Evolutionary conservation across 2,888 invertebrate genomes (phyloP).

Genomic region (Iphiclides podalirius): DNA sequence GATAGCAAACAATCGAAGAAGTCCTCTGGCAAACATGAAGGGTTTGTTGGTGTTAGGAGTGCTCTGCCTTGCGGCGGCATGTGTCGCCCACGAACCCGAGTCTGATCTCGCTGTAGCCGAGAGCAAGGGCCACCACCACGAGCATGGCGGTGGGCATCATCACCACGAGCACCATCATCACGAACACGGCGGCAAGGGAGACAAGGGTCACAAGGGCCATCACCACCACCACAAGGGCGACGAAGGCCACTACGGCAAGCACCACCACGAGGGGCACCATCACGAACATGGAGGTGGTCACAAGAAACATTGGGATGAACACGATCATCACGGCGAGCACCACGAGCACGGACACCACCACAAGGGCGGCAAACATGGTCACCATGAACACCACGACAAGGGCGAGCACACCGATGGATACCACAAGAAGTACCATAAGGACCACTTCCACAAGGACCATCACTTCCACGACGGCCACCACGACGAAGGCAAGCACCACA

Average conservation of each 20-base stretch:
- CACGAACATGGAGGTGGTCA: constrained; percentile 88
- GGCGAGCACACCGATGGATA: constrained; percentile 90
- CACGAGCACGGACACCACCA: constrained; percentile 88
- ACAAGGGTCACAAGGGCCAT: constrained; percentile 87
- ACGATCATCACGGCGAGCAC: constrained; percentile 86
- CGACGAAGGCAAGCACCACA: constrained; percentile 90
- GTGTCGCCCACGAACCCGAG: constrained; percentile 48
- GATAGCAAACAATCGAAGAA: constrained; percentile 38
- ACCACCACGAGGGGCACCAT: constrained; percentile 86
- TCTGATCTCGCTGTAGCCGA: constrained; percentile 68
- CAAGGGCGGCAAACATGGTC: constrained; percentile 89
- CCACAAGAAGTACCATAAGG: constrained; percentile 92
- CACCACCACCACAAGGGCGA: constrained; percentile 89
- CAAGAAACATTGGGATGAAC: constrained; percentile 89
- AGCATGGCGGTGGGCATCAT: constrained; percentile 83
- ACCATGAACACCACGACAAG: constrained; percentile 91
- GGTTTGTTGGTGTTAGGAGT: constrained; percentile 56
- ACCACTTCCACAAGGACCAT: constrained; percentile 92
- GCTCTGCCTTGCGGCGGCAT: constrained; percentile 58
- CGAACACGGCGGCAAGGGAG: constrained; percentile 86
- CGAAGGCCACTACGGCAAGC: constrained; percentile 87
- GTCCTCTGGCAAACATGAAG: constrained; percentile 48
- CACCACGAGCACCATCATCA: constrained; percentile 84
- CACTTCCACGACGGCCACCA: constrained; percentile 93
- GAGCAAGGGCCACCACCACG: constrained; percentile 72